A percentile compares a stretch with the other conserved stretches of the same genome.
Evolutionary conservation across 1,140 invertebrate genomes (phyloP).

Genomic region (Tachypleus tridentatus): DNA sequence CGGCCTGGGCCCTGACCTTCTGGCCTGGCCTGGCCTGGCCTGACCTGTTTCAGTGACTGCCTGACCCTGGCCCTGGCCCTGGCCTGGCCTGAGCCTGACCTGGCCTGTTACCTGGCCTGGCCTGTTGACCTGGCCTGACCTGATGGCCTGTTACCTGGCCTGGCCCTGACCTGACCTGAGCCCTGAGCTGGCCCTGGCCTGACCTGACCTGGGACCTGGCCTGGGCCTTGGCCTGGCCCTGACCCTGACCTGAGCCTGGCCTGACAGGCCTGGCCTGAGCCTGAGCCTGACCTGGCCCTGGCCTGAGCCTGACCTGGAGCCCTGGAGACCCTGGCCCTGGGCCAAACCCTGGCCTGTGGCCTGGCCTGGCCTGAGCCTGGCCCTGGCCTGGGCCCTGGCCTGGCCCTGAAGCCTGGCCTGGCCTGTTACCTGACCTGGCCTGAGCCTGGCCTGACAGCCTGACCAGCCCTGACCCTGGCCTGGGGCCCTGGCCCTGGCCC

Average conservation of each 20-base stretch:
- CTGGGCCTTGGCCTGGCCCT: too few species aligned
- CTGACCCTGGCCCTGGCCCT: too few species aligned
- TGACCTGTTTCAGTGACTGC: conserved; percentile 25
- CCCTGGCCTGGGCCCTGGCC: too few species aligned
- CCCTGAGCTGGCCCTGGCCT: conserved; percentile 15
- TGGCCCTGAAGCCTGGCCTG: conserved; percentile 18
- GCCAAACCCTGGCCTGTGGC: conserved; percentile 22
- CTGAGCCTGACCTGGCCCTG: too few species aligned
- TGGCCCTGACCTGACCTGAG: conserved; percentile 19
- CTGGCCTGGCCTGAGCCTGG: too few species aligned
- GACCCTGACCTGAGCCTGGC: too few species aligned
- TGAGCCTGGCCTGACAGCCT: conserved; percentile 16
- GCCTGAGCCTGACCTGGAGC: conserved; percentile 21
- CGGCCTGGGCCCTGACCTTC: too few species aligned
- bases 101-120: too few species aligned
- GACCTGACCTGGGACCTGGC: too few species aligned
- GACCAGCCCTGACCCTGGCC: conserved; percentile 24
- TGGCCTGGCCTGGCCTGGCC: too few species aligned
- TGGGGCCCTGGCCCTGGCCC: conserved; percentile 24
- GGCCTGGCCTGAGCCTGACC: conserved; percentile 25
- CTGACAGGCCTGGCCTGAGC: conserved; percentile 24
- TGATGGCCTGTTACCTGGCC: conserved; percentile 21
- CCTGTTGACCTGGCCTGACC: conserved; percentile 24
- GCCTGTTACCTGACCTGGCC: too few species aligned
- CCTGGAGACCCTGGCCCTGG: conserved; percentile 23